Percentiles rank a stretch among this genome's conserved stretches.
Evolutionary conservation across 2,888 invertebrate species (phyloP).

Genomic region (Microctonus aethiopoides): DNA sequence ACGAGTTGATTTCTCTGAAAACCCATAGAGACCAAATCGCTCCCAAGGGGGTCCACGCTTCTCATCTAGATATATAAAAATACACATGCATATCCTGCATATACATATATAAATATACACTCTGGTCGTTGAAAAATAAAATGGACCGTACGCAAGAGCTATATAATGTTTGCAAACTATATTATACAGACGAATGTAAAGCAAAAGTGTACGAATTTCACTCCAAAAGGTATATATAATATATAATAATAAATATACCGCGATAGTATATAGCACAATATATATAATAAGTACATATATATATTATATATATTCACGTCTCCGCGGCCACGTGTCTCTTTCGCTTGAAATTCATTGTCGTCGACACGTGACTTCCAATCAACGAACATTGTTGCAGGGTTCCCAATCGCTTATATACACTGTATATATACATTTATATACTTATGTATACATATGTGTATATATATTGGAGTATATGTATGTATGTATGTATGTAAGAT

Average conservation of each 20-base stretch:
- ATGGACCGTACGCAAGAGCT: background rate
- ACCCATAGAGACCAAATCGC: background rate
- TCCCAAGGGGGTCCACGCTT: background rate
- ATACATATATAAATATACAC: background rate
- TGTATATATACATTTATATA: background rate
- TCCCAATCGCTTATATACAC: constrained; percentile 12
- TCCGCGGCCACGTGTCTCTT: constrained; percentile 28
- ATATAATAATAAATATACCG: no score
- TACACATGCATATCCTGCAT: background rate
- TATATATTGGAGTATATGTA: no score
- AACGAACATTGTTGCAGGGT: constrained; percentile 52
- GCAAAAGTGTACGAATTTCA: background rate
- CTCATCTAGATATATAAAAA: background rate
- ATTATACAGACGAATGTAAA: no score
- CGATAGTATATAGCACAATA: background rate
- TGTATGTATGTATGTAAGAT: no score
- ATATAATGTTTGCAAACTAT: no score
- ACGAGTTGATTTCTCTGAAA: background rate
- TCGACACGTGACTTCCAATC: constrained; percentile 64
- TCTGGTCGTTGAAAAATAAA: background rate
- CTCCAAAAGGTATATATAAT: no score
- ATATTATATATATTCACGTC: background rate
- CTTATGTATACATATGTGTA: background rate
- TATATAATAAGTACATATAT: background rate
- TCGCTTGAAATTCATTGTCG: constrained; percentile 39